Conservation (phyloP, 2,113 vertebrate genomes). For the Microtus ochrogaster region DNA sequence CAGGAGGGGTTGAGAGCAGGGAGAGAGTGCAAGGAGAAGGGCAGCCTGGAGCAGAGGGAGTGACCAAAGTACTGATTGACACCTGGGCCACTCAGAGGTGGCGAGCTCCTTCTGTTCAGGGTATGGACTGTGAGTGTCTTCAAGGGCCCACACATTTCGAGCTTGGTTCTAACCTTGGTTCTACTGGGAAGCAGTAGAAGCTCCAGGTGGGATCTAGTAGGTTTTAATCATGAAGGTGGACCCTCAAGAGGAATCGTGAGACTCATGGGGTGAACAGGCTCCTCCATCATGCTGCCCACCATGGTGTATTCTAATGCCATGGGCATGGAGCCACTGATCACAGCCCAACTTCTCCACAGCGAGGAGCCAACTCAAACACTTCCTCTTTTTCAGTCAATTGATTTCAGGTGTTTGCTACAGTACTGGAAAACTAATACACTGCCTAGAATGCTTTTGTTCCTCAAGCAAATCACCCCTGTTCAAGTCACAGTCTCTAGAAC, state of each 20-base stretch:
- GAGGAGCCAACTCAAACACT: neutral
- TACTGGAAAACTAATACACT: neutral
- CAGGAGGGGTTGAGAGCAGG: neutral
- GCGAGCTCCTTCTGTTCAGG: fast-evolving
- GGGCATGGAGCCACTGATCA: neutral
- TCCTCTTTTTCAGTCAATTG: neutral
- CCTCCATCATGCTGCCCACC: neutral
- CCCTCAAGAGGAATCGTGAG: neutral
- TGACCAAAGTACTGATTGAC: fast-evolving
- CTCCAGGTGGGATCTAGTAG: neutral
- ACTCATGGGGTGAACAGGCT: neutral
- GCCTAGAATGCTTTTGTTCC: neutral
- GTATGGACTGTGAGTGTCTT: neutral
- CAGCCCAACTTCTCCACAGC: neutral
- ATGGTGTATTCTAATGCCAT: neutral
- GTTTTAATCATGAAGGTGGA: neutral
- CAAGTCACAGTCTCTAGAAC: neutral
- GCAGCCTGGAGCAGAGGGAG: fast-evolving
- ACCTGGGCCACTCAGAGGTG: neutral
- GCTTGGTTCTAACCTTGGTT: neutral
- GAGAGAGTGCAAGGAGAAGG: fast-evolving
- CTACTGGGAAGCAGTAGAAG: neutral
- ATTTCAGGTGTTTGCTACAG: neutral
- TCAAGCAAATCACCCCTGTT: neutral
- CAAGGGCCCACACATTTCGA: neutral